phyloP scores from a whole-genome alignment of 2,888 invertebrate species.

The Rhagium mordax region DNA sequence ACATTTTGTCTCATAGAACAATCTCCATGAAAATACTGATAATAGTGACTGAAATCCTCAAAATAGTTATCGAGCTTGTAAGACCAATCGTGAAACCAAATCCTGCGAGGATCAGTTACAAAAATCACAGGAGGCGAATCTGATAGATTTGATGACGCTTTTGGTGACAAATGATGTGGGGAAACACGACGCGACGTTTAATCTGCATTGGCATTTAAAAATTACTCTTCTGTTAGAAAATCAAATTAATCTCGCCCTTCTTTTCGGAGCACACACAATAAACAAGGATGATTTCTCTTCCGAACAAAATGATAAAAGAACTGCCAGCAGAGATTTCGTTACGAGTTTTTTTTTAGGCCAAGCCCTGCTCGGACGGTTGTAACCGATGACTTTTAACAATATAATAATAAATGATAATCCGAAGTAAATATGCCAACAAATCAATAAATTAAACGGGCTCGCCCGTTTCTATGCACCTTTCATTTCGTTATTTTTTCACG shows the following conservation, averaged over 20 bases:
- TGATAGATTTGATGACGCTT: too few species aligned
- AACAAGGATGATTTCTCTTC: conserved; percentile 1
- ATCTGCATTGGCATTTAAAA: background rate
- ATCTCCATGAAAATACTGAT: too few species aligned
- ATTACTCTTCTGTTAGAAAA: background rate
- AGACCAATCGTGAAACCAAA: too few species aligned
- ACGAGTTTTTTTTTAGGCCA: conserved; percentile 10
- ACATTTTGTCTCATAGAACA: too few species aligned
- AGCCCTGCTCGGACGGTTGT: background rate
- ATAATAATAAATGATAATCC: conserved; percentile 4
- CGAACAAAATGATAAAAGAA: conserved; percentile 8
- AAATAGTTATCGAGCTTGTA: too few species aligned
- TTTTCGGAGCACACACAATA: background rate
- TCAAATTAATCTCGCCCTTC: conserved; percentile 1
- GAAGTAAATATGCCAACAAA: background rate
- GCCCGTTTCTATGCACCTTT: conserved; percentile 11
- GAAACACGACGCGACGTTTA: background rate
- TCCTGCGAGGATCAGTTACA: too few species aligned
- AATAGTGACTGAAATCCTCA: too few species aligned
- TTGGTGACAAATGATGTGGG: too few species aligned
- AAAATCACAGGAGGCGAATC: too few species aligned
- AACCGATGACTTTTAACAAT: background rate
- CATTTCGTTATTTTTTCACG: conserved; percentile 21
- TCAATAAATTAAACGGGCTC: conserved; percentile 17
- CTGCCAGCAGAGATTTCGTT: conserved; percentile 2